Base-by-base conservation (phyloP, 2,797 vertebrate species). In the Cheirogaleus major region DNA sequence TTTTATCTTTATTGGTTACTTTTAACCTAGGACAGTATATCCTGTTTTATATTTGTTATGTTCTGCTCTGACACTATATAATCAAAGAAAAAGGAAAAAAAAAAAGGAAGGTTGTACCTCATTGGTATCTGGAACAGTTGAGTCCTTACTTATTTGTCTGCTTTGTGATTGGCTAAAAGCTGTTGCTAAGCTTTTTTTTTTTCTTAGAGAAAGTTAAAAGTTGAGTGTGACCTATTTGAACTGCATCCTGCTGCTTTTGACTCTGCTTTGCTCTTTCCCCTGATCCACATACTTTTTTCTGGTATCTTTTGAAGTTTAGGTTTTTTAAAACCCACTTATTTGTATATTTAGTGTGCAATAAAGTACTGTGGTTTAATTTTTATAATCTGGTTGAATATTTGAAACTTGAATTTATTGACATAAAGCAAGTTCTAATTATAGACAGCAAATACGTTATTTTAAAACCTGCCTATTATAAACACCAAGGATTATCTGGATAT, bases 121-220 rank as follows among this genome's bases (percentile, higher is more conserved):
- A 38, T 38, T 87, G 93, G 93, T 97, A 73, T 97, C 95, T 96
- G 93, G 94, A 97, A 67, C 83, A 80, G 99, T 99, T 99, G 99
- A 99, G 98, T 96, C 97, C 98, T 98, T 97, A 98, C 98, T 98
- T 99, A 99, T 99, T 99, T 98, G 98, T 99, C 99, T 99, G 97
- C 91, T 95, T 97, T 97, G 84, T 98, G 98, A 99, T 99, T 99
- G 99, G 99, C 98, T 98, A 97, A 98, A 75, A 96, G 98, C 98
- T 99, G 99, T 99, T 99, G 99, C 99, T 99, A 99, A 98, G 99
- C 99, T 99, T 98, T 99, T 98, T 98, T 99, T 99, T 98, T 98
- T 98, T 98, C 97, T 97, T 86, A 89, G 97, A 97, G 96, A 98
- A 96, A 98, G 97, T 98, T 98, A 97, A 95, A 99, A 99, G 98